Base-by-base conservation (phyloP, 2,113 vertebrate species). In the Prochilodus magdalenae region DNA sequence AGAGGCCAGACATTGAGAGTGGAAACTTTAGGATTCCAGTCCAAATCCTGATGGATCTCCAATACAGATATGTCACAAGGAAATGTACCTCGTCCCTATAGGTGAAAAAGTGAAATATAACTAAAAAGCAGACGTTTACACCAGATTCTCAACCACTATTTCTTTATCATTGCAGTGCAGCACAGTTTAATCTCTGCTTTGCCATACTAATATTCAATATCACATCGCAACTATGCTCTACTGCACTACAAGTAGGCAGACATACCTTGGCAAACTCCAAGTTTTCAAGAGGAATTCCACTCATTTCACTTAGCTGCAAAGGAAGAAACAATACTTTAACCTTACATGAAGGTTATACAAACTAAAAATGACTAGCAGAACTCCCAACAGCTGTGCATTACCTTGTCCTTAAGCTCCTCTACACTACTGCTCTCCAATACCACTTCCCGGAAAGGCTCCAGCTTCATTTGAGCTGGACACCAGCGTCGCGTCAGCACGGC, bases 11-110 rank as follows among this genome's bases (percentile, higher is more conserved):
- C 97, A 80, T 99, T 99, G 65, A 99, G 87, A 2, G 97, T 97
- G 14, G 96, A 97, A 82, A 99, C 98, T 91, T 99, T 99, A 0
- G 98, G 98, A 90, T 99, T 99, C 98, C 98, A 99, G 87, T 99
- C 98, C 89, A 99, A 92, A 88, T 99, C 98, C 80, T 99, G 98
- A 87, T 99, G 98, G 90, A 99, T 98, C 91, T 99, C 98, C 91
- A 99, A 89, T 86, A 99, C 93, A 14, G 98, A 99, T 86, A 99
- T 99, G 90, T 99, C 98, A 7, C 98, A 99, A 3, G 98, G 98
- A 94, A 99, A 99, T 0, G 98, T 99, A 91, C 98, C 98, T 92
- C 97, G 93, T 26, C 98, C 98, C 98, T 99, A 86, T 40, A 83
- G 24, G 5, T 83, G 5, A 60, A 85, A 79, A 65, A 65, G 83